Percentiles rank a stretch among this genome's conserved stretches.
Conservation (phyloP, 2,888 invertebrate species). For the Mesoligia furuncula region DNA sequence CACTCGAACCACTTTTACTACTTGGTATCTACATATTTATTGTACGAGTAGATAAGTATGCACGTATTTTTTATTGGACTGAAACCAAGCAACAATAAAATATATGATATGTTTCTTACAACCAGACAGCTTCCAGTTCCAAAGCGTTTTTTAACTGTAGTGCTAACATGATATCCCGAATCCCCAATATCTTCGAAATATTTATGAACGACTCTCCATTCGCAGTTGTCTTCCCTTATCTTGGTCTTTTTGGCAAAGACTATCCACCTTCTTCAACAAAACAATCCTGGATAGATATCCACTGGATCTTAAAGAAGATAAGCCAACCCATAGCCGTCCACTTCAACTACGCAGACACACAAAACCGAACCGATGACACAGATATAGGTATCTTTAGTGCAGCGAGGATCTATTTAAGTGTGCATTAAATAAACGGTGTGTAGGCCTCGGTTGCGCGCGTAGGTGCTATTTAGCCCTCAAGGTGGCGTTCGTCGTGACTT, state of each 20-base stretch:
- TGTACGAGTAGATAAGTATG: no score
- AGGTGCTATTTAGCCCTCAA: conserved; percentile 89
- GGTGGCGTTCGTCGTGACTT: conserved; percentile 89
- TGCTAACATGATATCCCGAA: not conserved
- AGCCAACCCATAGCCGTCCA: conserved; percentile 1
- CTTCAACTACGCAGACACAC: conserved; percentile 6
- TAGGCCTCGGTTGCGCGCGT: conserved; percentile 70
- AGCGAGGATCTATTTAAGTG: conserved; percentile 70
- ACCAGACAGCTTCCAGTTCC: not conserved
- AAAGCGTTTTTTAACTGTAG: not conserved
- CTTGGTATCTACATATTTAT: not conserved
- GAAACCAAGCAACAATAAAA: not conserved
- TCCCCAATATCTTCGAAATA: not conserved
- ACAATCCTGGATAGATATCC: conserved; percentile 4
- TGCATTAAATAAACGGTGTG: conserved; percentile 76
- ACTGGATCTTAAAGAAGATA: conserved; percentile 25
- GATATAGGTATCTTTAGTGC: conserved; percentile 50
- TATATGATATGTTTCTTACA: not conserved
- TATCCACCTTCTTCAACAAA: conserved; percentile 7
- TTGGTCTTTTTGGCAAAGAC: not conserved
- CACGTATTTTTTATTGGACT: not conserved
- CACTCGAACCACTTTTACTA: not conserved
- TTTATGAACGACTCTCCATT: not conserved
- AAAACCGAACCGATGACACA: conserved; percentile 43
- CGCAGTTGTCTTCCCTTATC: not conserved